These are phyloP conservation scores for Eristalinus sepulchralis DNA, from an alignment of 2,888 invertebrate species.

Conservation along the genomic window DNA sequence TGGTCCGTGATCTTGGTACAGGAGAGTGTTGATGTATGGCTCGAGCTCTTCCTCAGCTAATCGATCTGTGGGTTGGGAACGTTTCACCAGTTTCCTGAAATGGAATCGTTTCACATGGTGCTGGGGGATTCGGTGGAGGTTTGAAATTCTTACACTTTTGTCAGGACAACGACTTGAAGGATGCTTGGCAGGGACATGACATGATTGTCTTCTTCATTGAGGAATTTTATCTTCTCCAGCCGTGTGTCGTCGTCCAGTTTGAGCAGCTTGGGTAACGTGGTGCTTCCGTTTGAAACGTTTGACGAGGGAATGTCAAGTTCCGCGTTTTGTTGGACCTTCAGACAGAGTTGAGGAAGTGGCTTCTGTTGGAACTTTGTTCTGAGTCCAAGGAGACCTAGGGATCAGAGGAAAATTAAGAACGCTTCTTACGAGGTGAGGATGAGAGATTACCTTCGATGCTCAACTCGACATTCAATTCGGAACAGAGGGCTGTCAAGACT, in stretches of 20 bases:
- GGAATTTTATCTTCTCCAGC: constrained; percentile 89
- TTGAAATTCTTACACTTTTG: constrained; percentile 85
- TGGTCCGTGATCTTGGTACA: constrained; percentile 85
- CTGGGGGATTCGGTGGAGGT: constrained; percentile 62
- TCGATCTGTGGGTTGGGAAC: constrained; percentile 90
- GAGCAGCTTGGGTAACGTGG: constrained; percentile 85
- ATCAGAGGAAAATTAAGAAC: background rate
- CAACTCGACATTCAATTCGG: constrained; percentile 85
- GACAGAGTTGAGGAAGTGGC: constrained; percentile 90
- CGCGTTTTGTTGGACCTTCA: constrained; percentile 84
- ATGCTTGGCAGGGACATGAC: constrained; percentile 84
- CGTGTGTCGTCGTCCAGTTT: constrained; percentile 93
- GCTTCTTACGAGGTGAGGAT: background rate
- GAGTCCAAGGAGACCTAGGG: constrained; percentile 86
- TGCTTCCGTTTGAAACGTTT: constrained; percentile 80
- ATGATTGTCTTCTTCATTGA: constrained; percentile 82
- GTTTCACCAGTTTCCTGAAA: constrained; percentile 85
- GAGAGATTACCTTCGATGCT: constrained; percentile 84
- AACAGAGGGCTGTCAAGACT: constrained; percentile 85
- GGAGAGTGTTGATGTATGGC: constrained; percentile 87
- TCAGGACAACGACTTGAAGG: constrained; percentile 90
- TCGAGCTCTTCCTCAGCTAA: constrained; percentile 90
- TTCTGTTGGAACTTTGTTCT: constrained; percentile 94
- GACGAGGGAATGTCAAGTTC: constrained; percentile 75
- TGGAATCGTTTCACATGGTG: constrained; percentile 10